phyloP scores from a whole-genome alignment of 2,797 vertebrate species.

The Clarias platycephalus region DNA sequence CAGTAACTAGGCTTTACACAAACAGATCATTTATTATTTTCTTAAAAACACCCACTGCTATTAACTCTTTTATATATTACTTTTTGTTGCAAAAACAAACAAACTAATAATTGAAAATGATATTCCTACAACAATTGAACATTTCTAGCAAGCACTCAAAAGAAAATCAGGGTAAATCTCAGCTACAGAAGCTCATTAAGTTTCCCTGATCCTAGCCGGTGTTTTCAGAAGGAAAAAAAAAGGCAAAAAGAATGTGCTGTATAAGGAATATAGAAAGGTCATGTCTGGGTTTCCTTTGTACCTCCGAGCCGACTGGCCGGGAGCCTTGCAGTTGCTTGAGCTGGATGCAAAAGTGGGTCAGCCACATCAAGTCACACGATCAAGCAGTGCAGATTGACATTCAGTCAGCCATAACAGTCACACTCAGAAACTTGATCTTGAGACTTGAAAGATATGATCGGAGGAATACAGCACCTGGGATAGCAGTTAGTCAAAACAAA shows the following conservation, averaged over 20 bases:
- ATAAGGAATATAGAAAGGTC: neutral
- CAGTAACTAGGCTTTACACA: neutral
- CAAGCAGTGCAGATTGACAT: conserved; percentile 21
- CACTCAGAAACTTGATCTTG: neutral
- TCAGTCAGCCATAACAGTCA: conserved; percentile 41
- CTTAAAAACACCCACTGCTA: neutral
- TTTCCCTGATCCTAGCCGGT: neutral
- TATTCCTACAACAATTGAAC: neutral
- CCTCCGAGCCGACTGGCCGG: neutral
- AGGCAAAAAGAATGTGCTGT: neutral
- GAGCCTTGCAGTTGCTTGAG: neutral
- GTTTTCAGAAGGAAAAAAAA: conserved; percentile 47
- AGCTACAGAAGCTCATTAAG: neutral
- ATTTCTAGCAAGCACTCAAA: neutral
- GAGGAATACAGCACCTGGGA: neutral
- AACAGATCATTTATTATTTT: neutral
- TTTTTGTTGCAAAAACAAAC: neutral
- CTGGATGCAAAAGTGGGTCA: conserved; percentile 9
- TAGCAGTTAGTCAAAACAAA: conserved; percentile 9
- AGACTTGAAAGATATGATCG: neutral
- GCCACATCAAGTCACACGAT: neutral
- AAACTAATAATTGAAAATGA: neutral
- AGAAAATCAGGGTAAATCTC: neutral
- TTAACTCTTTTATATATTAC: neutral
- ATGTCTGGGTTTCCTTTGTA: conserved; percentile 1